Conservation (phyloP, 2,797 vertebrate genomes). For the Sorex maritimensis region DNA sequence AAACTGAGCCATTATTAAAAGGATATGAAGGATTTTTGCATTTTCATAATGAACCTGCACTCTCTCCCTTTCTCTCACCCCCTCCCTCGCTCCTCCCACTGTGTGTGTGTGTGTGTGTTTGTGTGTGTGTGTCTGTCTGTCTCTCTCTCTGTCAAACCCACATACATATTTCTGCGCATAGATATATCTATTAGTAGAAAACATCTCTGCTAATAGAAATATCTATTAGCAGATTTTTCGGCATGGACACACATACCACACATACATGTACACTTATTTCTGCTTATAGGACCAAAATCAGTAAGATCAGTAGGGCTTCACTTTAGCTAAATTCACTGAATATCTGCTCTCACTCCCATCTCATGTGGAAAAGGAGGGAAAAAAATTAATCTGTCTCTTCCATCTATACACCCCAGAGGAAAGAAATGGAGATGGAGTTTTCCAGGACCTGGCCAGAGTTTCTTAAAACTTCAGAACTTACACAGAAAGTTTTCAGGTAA, state of each 20-base stretch:
- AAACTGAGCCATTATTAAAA: not conserved
- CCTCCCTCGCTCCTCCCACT: not conserved
- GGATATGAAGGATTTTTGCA: not conserved
- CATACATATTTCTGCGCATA: no score
- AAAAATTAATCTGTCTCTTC: not conserved
- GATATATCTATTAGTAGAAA: no score
- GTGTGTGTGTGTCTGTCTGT: not conserved
- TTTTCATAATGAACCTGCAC: not conserved
- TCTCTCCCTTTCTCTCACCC: not conserved
- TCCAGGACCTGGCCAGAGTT: not conserved
- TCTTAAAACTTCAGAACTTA: not conserved
- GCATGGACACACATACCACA: no score
- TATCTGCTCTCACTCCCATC: not conserved
- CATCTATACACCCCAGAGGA: not conserved
- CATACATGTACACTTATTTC: no score
- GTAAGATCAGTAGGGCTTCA: not conserved
- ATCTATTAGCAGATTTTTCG: no score
- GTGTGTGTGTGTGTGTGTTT: not conserved
- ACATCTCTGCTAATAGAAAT: no score
- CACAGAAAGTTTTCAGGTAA: conserved; percentile 36
- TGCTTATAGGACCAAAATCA: not conserved
- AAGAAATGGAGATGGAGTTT: not conserved
- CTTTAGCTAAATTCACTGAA: not conserved
- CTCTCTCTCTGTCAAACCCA: no score
- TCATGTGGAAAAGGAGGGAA: not conserved